These are phyloP conservation scores for Hecatera dysodea DNA, from an alignment of 2,888 invertebrate species.

Conservation along the genomic window DNA sequence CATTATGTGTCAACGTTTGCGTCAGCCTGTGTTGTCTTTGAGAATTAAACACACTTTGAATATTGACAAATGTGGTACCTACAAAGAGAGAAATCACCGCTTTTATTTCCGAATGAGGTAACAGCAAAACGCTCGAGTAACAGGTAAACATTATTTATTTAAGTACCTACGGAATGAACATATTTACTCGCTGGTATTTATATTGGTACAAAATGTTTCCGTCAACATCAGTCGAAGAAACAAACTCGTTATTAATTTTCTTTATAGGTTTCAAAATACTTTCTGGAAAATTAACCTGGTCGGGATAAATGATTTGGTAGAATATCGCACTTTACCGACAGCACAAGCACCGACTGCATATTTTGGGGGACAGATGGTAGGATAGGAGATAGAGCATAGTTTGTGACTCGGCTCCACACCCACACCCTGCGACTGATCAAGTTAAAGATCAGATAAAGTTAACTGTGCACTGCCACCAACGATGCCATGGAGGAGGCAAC, in stretches of 20 bases:
- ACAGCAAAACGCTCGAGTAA: slow-evolving; percentile 47
- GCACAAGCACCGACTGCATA: too few species aligned
- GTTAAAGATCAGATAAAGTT: too few species aligned
- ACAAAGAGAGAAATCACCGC: slow-evolving; percentile 46
- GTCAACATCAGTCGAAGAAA: slow-evolving; percentile 28
- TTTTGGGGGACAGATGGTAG: too few species aligned
- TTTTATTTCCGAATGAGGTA: slow-evolving; percentile 44
- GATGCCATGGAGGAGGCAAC: too few species aligned
- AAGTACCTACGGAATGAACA: slow-evolving; percentile 42
- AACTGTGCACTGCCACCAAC: too few species aligned
- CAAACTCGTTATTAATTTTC: slow-evolving; percentile 10
- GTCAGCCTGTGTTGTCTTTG: neutral
- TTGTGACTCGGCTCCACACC: too few species aligned
- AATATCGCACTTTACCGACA: neutral
- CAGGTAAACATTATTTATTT: slow-evolving; percentile 61
- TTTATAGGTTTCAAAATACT: neutral
- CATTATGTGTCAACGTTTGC: neutral
- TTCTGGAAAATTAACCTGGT: neutral
- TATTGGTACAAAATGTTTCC: slow-evolving; percentile 46
- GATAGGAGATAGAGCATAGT: too few species aligned
- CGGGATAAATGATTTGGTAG: neutral
- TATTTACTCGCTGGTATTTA: slow-evolving; percentile 47
- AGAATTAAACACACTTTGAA: slow-evolving; percentile 12
- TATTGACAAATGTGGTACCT: slow-evolving; percentile 19
- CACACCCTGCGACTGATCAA: too few species aligned